A percentile compares a stretch with the other conserved stretches of the same genome.
phyloP scores from a whole-genome alignment of 2,113 vertebrate species.

The Trematocara unimaculatum region DNA sequence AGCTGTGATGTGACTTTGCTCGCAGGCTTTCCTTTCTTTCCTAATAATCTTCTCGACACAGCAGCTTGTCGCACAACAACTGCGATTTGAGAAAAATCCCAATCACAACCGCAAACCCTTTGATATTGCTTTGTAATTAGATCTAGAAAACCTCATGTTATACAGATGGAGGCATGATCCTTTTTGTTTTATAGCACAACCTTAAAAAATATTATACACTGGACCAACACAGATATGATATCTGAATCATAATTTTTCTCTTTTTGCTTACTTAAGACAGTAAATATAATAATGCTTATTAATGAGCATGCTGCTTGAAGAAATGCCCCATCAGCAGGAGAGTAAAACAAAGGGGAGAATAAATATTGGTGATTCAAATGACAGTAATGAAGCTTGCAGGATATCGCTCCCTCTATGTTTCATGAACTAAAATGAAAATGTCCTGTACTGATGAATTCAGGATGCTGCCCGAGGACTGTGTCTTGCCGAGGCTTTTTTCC shows the following conservation, averaged over 20 bases:
- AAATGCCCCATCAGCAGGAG: not conserved
- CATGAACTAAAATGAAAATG: constrained; percentile 23
- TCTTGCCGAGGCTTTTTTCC: not conserved
- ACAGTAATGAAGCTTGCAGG: constrained; percentile 8
- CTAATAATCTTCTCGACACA: not conserved
- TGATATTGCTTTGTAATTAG: not conserved
- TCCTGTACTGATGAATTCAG: not conserved
- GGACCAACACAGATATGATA: not conserved
- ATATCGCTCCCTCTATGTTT: not conserved
- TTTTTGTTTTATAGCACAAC: not conserved
- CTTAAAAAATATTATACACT: not conserved
- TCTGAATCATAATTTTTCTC: not conserved
- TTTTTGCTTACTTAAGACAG: not conserved
- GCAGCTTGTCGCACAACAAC: not conserved
- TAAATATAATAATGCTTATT: not conserved
- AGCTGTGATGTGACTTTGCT: not conserved
- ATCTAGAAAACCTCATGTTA: not conserved
- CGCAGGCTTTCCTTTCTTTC: not conserved
- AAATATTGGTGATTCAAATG: constrained; percentile 12
- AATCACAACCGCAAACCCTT: not conserved
- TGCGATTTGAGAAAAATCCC: not conserved
- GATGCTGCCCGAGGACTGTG: not conserved
- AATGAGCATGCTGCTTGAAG: not conserved
- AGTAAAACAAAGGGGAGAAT: not conserved
- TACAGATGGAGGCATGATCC: not conserved